Evolutionary conservation across 2,888 invertebrate genomes (phyloP).

Genomic region (Parnassius glacialis): DNA sequence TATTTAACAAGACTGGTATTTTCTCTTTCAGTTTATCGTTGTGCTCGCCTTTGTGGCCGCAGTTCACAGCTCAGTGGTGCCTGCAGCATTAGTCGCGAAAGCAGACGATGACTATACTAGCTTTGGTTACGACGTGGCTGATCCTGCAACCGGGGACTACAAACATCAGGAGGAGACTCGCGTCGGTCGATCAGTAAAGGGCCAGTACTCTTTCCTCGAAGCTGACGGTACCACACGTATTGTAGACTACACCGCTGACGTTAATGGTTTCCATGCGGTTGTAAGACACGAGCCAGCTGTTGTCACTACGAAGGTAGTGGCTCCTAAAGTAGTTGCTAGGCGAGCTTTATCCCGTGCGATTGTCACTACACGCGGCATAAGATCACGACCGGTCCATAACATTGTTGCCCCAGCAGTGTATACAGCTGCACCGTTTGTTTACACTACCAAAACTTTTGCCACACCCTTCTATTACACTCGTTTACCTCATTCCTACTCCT

Average conservation of each 20-base stretch:
- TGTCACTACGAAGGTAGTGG: slow-evolving; percentile 31
- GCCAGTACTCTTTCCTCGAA: slow-evolving; percentile 77
- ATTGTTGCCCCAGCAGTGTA: slow-evolving; percentile 23
- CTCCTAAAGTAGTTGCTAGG: slow-evolving; percentile 33
- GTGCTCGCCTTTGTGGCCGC: slow-evolving; percentile 65
- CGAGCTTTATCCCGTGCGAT: slow-evolving; percentile 29
- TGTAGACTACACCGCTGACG: slow-evolving; percentile 77
- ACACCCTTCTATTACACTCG: slow-evolving; percentile 15
- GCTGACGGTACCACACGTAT: slow-evolving; percentile 77
- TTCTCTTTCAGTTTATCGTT: slow-evolving; percentile 55
- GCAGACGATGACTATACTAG: slow-evolving; percentile 58
- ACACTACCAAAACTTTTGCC: not conserved
- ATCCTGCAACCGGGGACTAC: slow-evolving; percentile 78
- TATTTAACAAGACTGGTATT: slow-evolving; percentile 25
- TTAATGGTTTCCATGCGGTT: slow-evolving; percentile 79
- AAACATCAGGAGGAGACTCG: slow-evolving; percentile 78
- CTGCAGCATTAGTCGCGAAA: slow-evolving; percentile 62
- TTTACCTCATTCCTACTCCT: slow-evolving; percentile 3
- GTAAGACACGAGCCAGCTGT: slow-evolving; percentile 73
- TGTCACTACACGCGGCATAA: slow-evolving; percentile 29
- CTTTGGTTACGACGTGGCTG: slow-evolving; percentile 78
- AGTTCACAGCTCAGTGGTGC: slow-evolving; percentile 70
- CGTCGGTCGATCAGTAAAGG: slow-evolving; percentile 69
- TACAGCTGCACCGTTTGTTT: slow-evolving; percentile 3
- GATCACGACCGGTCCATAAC: slow-evolving; percentile 32